These are phyloP conservation scores for Colistium nudipinnis DNA, from an alignment of 2,113 vertebrate species.

Conservation along the genomic window DNA sequence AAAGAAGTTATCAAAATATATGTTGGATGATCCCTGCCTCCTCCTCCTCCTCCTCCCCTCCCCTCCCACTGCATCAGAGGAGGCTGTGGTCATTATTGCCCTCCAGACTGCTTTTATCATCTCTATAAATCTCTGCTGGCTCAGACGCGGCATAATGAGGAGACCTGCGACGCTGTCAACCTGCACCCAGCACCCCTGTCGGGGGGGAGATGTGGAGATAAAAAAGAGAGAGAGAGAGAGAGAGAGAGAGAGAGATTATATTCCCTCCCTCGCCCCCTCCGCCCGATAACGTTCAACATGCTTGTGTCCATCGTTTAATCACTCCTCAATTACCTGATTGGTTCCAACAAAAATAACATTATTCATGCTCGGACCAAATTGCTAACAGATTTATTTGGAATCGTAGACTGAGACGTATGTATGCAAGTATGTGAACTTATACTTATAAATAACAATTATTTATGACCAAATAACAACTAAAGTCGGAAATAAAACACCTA, in stretches of 20 bases:
- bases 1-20: too few relatives aligned
- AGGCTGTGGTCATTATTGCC: constrained; percentile 66
- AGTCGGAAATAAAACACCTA: too few relatives aligned
- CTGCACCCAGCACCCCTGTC: constrained; percentile 56
- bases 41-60: background rate
- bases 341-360: background rate
- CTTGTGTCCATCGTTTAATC: background rate
- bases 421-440: background rate
- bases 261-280: background rate
- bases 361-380: background rate
- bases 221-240: constrained; percentile 11
- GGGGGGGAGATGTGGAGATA: constrained; percentile 20
- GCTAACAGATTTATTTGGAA: background rate
- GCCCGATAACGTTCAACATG: background rate
- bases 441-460: too few relatives aligned
- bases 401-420: background rate
- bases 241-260: constrained; percentile 20
- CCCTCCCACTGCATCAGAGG: constrained; percentile 46
- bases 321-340: background rate
- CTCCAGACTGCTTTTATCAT: constrained; percentile 78
- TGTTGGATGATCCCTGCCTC: background rate
- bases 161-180: constrained; percentile 64
- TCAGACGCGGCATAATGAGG: constrained; percentile 71
- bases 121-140: constrained; percentile 75
- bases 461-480: too few relatives aligned